These are phyloP conservation scores for Polylopha cassiicola DNA, from an alignment of 2,888 invertebrate species.

Conservation along the genomic window DNA sequence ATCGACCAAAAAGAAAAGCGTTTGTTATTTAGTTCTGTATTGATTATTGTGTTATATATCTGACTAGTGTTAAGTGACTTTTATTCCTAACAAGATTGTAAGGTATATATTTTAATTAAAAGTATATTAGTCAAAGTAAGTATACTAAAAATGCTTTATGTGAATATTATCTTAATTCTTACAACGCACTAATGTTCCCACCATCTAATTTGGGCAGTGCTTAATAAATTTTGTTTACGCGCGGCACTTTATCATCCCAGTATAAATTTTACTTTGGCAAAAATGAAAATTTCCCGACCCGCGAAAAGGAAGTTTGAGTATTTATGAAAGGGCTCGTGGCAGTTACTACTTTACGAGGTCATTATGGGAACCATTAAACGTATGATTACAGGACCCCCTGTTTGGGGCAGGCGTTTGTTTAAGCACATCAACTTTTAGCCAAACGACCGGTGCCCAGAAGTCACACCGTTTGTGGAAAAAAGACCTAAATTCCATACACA, in stretches of 20 bases:
- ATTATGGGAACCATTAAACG: constrained; percentile 70
- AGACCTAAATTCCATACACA: constrained; percentile 8
- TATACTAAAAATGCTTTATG: no score
- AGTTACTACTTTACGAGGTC: constrained; percentile 69
- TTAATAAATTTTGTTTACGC: constrained; percentile 22
- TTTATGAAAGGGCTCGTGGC: constrained; percentile 63
- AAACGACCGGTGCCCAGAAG: constrained; percentile 59
- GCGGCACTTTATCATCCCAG: constrained; percentile 17
- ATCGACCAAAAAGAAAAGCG: no score
- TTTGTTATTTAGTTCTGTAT: no score
- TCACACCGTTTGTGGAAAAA: constrained; percentile 25
- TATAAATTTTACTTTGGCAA: constrained; percentile 22
- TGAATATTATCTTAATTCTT: no score
- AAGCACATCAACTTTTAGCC: constrained; percentile 69
- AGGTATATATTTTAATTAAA: no score
- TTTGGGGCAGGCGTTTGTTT: constrained; percentile 65
- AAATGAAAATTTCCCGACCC: constrained; percentile 34
- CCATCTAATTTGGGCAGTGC: constrained; percentile 14
- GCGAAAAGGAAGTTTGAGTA: constrained; percentile 52
- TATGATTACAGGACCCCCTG: constrained; percentile 64
- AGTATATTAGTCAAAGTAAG: no score
- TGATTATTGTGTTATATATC: no score
- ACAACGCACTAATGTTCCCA: no score
- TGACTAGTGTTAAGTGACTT: no score
- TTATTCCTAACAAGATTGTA: no score